phyloP scores from a whole-genome alignment of 2,888 invertebrate species.

The Lagria hirta region DNA sequence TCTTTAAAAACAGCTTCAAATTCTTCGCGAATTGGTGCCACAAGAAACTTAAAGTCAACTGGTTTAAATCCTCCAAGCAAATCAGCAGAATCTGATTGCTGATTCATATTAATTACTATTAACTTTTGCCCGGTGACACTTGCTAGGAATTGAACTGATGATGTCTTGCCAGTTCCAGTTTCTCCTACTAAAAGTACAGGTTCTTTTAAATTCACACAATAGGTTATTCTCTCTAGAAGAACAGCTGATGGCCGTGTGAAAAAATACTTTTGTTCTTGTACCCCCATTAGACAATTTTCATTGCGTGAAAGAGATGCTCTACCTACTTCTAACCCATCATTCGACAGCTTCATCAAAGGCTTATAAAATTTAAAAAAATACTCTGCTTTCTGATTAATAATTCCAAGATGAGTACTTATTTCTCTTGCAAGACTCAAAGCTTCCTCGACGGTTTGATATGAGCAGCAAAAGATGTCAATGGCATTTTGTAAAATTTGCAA shows the following conservation, averaged over 20 bases:
- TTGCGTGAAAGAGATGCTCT: conserved; percentile 59
- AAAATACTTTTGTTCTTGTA: conserved; percentile 63
- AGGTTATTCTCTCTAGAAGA: conserved; percentile 84
- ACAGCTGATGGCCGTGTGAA: conserved; percentile 80
- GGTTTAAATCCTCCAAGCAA: conserved; percentile 97
- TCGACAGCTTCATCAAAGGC: conserved; percentile 67
- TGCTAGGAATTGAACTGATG: conserved; percentile 89
- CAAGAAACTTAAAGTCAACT: conserved; percentile 82
- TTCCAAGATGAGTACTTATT: conserved; percentile 79
- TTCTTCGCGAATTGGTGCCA: conserved; percentile 78
- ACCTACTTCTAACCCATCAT: conserved; percentile 68
- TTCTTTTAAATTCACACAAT: conserved; percentile 79
- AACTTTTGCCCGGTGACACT: conserved; percentile 80
- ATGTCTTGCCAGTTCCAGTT: conserved; percentile 98
- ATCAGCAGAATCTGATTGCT: conserved; percentile 97
- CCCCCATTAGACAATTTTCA: conserved; percentile 30
- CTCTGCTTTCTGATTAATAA: conserved; percentile 78
- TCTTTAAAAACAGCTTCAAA: conserved; percentile 81
- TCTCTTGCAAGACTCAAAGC: conserved; percentile 69
- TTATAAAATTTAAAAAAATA: conserved; percentile 78
- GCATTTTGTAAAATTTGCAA: conserved; percentile 82
- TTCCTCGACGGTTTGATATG: conserved; percentile 65
- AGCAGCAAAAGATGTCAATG: conserved; percentile 87
- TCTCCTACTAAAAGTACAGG: conserved; percentile 95
- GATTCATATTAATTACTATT: conserved; percentile 97